Percentiles rank a stretch among this genome's conserved stretches.
Evolutionary conservation across 2,888 invertebrate species (phyloP).

Genomic region (Plebejus melissa): DNA sequence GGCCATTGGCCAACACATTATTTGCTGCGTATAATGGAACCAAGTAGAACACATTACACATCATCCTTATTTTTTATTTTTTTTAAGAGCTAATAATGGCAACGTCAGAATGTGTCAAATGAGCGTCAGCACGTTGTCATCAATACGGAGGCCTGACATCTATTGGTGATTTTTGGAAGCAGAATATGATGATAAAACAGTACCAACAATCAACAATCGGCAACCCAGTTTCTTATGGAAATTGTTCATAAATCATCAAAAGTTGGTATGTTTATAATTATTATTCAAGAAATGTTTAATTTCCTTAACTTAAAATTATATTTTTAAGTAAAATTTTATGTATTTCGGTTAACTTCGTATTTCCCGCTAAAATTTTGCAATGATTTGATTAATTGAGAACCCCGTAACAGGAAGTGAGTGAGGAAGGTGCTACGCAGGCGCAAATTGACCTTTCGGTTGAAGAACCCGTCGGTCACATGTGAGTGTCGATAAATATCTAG

Average conservation of each 20-base stretch:
- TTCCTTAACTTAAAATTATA: not conserved
- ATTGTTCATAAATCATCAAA: not conserved
- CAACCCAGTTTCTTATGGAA: not conserved
- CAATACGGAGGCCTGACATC: not conserved
- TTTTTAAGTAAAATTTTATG: slow-evolving; percentile 11
- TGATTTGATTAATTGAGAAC: slow-evolving; percentile 70
- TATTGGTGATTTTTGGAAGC: not conserved
- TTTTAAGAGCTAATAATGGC: not conserved
- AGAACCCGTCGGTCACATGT: slow-evolving; percentile 95
- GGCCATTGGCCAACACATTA: no score
- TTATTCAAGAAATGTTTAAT: not conserved
- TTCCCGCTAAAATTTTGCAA: slow-evolving; percentile 59
- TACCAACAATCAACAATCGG: not conserved
- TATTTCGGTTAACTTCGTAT: slow-evolving; percentile 42
- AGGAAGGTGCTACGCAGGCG: slow-evolving; percentile 84
- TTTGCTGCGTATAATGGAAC: no score
- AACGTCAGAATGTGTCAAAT: slow-evolving; percentile 27
- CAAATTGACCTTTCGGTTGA: slow-evolving; percentile 87
- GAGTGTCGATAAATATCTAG: slow-evolving; percentile 84
- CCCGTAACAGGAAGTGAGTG: slow-evolving; percentile 77
- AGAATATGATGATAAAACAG: slow-evolving; percentile 15
- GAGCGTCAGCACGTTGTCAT: slow-evolving; percentile 24
- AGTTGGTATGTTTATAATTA: not conserved
- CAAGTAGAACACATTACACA: no score
- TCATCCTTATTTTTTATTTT: no score